A percentile compares a stretch with the other conserved stretches of the same genome.
These are phyloP conservation scores for Lepilemur septentrionalis DNA, from an alignment of 2,797 vertebrate species.

Conservation along the genomic window DNA sequence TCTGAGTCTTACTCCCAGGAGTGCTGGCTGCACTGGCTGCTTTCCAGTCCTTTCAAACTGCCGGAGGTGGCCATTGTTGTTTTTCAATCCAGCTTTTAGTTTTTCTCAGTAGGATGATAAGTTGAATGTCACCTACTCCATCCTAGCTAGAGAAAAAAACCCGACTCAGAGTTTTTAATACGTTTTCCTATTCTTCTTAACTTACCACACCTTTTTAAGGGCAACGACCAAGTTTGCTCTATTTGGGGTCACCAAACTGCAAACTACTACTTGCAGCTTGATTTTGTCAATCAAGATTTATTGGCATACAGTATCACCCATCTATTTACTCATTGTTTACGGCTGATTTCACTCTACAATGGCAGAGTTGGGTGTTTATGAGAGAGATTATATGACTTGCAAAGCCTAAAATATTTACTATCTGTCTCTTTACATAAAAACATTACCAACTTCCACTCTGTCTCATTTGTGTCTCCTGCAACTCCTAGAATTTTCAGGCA, in stretches of 20 bases:
- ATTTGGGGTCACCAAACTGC: background rate
- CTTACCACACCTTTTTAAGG: background rate
- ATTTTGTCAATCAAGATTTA: background rate
- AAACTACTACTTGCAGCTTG: background rate
- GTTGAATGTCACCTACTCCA: background rate
- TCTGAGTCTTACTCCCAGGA: background rate
- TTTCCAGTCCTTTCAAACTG: background rate
- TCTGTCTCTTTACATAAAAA: background rate
- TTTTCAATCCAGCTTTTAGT: background rate
- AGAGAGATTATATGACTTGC: background rate
- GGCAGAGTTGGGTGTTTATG: background rate
- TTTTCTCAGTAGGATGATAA: background rate
- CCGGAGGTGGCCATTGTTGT: background rate
- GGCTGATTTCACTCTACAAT: background rate
- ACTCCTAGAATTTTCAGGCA: background rate
- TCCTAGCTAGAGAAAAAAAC: background rate
- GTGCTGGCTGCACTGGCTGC: background rate
- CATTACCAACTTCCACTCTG: background rate
- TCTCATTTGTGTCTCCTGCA: background rate
- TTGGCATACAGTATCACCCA: background rate
- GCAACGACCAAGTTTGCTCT: background rate
- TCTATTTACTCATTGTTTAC: background rate
- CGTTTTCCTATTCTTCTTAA: background rate
- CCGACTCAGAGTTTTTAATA: background rate
- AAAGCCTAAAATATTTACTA: background rate